Percentiles rank a stretch among this genome's conserved stretches.
Evolutionary conservation across 2,113 vertebrate species (phyloP).

Genomic region (Chaetura pelagica): DNA sequence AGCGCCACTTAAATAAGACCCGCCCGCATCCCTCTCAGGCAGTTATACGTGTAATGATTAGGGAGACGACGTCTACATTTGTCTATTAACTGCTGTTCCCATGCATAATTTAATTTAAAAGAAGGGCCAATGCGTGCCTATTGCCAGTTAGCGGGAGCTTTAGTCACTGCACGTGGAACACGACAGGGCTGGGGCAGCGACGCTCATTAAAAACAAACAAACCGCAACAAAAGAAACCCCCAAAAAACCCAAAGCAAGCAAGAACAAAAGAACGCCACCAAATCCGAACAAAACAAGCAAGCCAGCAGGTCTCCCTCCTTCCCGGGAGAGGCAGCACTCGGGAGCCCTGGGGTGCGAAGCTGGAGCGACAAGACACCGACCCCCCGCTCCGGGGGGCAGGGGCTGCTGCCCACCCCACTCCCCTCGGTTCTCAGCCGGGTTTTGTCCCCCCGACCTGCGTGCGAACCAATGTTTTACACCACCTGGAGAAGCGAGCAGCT

Average conservation of each 20-base stretch:
- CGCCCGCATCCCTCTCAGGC: background rate
- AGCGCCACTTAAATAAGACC: background rate
- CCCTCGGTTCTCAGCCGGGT: background rate
- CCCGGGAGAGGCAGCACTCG: too few relatives aligned
- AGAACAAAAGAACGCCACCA: too few relatives aligned
- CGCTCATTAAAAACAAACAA: too few relatives aligned
- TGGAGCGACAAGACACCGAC: accelerated
- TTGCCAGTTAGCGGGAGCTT: background rate
- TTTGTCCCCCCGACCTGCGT: background rate
- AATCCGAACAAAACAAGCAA: too few relatives aligned
- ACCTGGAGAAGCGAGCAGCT: background rate
- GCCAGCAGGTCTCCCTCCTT: background rate
- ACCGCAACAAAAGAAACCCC: too few relatives aligned
- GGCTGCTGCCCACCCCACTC: accelerated
- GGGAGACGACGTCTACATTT: background rate
- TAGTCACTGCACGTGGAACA: background rate
- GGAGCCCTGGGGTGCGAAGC: accelerated
- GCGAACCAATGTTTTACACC: background rate
- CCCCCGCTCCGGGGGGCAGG: accelerated
- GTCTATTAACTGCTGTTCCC: background rate
- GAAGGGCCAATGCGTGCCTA: background rate
- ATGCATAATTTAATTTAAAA: background rate
- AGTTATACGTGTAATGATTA: accelerated
- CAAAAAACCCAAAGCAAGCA: too few relatives aligned
- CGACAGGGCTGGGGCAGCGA: background rate